Conservation (phyloP, 2,113 vertebrate species). For the Myocastor coypus region DNA sequence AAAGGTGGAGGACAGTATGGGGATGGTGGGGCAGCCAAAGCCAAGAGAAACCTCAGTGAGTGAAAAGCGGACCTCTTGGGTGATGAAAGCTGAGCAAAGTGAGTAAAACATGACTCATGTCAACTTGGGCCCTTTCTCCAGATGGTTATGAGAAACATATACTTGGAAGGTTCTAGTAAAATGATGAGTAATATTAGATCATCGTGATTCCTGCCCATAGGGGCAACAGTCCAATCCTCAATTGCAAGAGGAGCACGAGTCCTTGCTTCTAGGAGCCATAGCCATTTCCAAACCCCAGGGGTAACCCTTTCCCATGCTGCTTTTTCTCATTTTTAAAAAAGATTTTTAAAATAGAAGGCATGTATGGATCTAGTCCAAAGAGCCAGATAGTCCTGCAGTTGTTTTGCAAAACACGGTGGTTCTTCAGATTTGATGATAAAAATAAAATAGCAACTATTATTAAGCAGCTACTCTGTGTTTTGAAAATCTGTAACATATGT, state of each 20-base stretch:
- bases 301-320: not conserved
- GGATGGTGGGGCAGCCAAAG: not conserved
- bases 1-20: not conserved
- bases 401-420: not conserved
- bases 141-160: conserved; percentile 73
- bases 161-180: conserved; percentile 73
- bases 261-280: not conserved
- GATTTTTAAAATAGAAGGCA: not conserved
- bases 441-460: too few relatives aligned
- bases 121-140: conserved; percentile 58
- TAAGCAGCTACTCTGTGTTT: too few relatives aligned
- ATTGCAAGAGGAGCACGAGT: not conserved
- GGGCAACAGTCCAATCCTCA: conserved; percentile 20
- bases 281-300: not conserved
- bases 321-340: not conserved
- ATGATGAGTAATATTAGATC: conserved; percentile 63
- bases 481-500: too few relatives aligned
- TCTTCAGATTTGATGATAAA: not conserved
- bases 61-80: conserved; percentile 43
- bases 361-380: not conserved
- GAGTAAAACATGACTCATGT: conserved; percentile 67
- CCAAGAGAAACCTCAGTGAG: not conserved
- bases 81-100: conserved; percentile 39
- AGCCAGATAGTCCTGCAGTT: not conserved
- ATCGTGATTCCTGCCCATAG: conserved; percentile 55